Evolutionary conservation across 2,888 invertebrate species (phyloP).

Genomic region (Hirtodrosophila duncani): DNA sequence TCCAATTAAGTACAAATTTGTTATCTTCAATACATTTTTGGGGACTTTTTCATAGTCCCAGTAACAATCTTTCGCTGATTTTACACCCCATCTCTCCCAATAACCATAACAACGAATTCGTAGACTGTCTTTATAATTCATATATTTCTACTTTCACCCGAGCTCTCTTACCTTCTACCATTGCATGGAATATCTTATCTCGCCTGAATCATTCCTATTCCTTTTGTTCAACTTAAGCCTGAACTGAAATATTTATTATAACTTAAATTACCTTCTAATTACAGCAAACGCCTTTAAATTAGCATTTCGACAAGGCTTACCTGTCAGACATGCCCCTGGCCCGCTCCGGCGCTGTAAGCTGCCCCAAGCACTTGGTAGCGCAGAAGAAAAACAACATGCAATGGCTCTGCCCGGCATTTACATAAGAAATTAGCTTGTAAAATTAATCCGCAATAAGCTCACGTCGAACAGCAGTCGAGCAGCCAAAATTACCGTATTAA

Average conservation of each 20-base stretch:
- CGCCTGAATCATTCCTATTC: background rate
- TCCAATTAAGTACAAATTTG: too few relatives aligned
- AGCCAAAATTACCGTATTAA: conserved; percentile 72
- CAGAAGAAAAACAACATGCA: conserved; percentile 52
- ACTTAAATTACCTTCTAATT: conserved; percentile 75
- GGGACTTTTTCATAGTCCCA: too few relatives aligned
- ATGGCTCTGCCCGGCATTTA: conserved; percentile 58
- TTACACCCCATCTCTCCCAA: too few relatives aligned
- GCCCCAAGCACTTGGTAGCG: conserved; percentile 3
- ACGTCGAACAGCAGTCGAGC: conserved; percentile 42
- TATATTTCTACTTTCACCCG: too few relatives aligned
- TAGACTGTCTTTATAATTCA: too few relatives aligned
- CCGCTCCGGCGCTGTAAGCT: background rate
- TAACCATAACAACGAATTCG: too few relatives aligned
- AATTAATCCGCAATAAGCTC: conserved; percentile 76
- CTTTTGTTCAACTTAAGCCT: conserved; percentile 35
- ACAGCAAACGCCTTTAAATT: conserved; percentile 65
- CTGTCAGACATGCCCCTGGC: conserved; percentile 23
- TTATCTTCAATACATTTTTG: too few relatives aligned
- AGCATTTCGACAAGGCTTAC: conserved; percentile 56
- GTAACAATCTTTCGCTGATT: too few relatives aligned
- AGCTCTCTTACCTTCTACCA: too few relatives aligned
- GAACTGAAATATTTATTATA: conserved; percentile 69
- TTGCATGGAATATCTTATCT: background rate
- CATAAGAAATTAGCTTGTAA: conserved; percentile 77